These are phyloP conservation scores for Garra rufa DNA, from an alignment of 2,113 vertebrate species.

Conservation along the genomic window DNA sequence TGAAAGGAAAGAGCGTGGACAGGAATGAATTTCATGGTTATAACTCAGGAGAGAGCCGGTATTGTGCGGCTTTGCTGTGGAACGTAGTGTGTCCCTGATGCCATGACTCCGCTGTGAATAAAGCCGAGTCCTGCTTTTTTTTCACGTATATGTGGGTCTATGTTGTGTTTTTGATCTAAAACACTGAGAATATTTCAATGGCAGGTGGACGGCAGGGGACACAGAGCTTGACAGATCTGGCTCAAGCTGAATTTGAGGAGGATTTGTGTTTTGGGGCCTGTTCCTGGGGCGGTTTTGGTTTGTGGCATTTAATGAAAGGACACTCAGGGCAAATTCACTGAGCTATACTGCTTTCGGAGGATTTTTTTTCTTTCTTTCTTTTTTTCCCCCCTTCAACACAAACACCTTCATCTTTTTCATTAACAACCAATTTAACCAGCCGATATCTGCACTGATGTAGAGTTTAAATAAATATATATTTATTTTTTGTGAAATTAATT, in stretches of 20 bases:
- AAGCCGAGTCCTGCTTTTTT: constrained; percentile 21
- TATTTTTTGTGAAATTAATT: too few species aligned
- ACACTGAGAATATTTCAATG: constrained; percentile 6
- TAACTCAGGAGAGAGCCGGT: constrained; percentile 29
- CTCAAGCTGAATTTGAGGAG: neutral
- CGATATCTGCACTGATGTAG: too few species aligned
- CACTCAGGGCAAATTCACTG: neutral
- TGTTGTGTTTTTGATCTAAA: constrained; percentile 28
- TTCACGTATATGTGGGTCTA: neutral
- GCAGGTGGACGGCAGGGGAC: neutral
- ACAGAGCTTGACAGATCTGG: constrained; percentile 13
- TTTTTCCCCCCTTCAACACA: too few species aligned
- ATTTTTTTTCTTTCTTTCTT: neutral
- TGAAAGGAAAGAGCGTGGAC: constrained; percentile 15
- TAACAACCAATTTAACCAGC: too few species aligned
- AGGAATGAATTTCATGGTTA: constrained; percentile 41
- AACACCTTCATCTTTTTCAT: too few species aligned
- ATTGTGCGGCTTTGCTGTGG: constrained; percentile 34
- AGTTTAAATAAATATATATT: too few species aligned
- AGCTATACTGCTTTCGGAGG: neutral
- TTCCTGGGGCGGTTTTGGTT: neutral
- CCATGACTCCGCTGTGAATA: constrained; percentile 30
- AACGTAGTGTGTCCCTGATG: constrained; percentile 26
- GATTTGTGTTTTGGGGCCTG: neutral
- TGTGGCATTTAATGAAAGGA: neutral